phyloP scores from a whole-genome alignment of 37 sponge, comb jelly and placozoan genomes.

The Spongilla lacustris region DNA sequence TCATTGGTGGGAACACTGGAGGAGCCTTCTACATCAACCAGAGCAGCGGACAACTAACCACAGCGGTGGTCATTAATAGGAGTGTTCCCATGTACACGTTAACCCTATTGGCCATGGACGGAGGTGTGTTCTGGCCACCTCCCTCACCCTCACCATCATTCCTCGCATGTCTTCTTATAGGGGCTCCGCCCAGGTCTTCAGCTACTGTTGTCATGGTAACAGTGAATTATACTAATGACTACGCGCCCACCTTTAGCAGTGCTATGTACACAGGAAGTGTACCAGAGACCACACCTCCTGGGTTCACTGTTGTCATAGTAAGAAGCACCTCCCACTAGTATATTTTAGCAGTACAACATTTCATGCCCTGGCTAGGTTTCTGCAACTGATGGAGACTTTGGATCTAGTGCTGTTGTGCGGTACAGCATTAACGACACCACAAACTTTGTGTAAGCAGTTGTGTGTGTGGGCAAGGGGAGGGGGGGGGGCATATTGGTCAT shows the following conservation, averaged over 20 bases:
- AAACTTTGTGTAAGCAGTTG: slow-evolving; percentile 10
- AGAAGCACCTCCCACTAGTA: neutral
- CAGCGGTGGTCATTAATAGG: neutral
- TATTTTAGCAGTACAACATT: too few relatives aligned
- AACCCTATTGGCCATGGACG: neutral
- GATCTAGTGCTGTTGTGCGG: neutral
- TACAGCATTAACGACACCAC: neutral
- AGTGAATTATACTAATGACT: slow-evolving; percentile 32
- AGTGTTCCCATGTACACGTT: neutral
- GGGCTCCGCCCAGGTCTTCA: neutral
- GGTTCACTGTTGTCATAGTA: neutral
- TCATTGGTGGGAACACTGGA: slow-evolving; percentile 4
- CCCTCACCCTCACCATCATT: neutral
- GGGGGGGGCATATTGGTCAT: neutral
- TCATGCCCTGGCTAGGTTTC: neutral
- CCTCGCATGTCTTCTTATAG: neutral
- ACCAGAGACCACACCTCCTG: slow-evolving; percentile 8
- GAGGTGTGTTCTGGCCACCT: neutral
- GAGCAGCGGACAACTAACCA: neutral
- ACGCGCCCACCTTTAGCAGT: neutral
- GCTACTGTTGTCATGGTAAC: slow-evolving; percentile 5
- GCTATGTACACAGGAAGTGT: slow-evolving; percentile 11
- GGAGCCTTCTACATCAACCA: slow-evolving; percentile 12
- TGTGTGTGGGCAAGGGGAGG: too few relatives aligned
- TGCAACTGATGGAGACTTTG: slow-evolving; percentile 32